Percentiles rank a stretch among this genome's conserved stretches.
Evolutionary conservation across 2,888 invertebrate genomes (phyloP).

Genomic region (Tricholauxania praeusta): DNA sequence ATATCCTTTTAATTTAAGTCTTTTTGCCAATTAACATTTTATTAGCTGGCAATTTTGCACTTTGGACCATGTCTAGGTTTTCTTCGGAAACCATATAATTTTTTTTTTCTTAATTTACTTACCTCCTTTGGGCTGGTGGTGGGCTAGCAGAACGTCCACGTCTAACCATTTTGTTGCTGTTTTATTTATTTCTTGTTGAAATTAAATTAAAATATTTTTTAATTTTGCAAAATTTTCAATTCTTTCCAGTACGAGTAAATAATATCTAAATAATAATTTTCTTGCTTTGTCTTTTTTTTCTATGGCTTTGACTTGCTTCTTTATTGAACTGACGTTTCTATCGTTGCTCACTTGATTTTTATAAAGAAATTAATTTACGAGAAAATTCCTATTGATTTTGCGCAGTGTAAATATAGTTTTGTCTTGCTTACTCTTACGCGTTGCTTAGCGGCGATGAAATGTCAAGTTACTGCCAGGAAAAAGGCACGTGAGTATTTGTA

Average conservation of each 20-base stretch:
- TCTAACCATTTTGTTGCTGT: conserved; percentile 74
- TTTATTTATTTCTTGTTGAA: conserved; percentile 36
- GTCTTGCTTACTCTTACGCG: not conserved
- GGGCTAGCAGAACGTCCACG: conserved; percentile 81
- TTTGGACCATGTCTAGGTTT: no score
- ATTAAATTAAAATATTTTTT: conserved; percentile 7
- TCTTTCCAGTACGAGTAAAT: conserved; percentile 18
- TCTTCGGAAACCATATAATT: no score
- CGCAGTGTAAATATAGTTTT: not conserved
- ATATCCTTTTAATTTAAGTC: no score
- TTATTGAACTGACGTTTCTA: conserved; percentile 39
- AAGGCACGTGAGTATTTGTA: not conserved
- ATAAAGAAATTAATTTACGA: conserved; percentile 31
- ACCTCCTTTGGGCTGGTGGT: conserved; percentile 76
- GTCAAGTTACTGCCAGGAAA: not conserved
- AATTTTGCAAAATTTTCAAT: conserved; percentile 8
- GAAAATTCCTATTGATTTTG: conserved; percentile 32
- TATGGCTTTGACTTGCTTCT: conserved; percentile 29
- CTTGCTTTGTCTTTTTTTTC: conserved; percentile 3
- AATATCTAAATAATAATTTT: no score
- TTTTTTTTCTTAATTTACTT: conserved; percentile 50
- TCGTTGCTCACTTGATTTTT: conserved; percentile 32
- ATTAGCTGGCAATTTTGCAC: no score
- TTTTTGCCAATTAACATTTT: no score
- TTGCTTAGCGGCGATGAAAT: not conserved